Evolutionary conservation across 2,797 vertebrate species (phyloP).

Genomic region (Lithobates sylvaticus): DNA sequence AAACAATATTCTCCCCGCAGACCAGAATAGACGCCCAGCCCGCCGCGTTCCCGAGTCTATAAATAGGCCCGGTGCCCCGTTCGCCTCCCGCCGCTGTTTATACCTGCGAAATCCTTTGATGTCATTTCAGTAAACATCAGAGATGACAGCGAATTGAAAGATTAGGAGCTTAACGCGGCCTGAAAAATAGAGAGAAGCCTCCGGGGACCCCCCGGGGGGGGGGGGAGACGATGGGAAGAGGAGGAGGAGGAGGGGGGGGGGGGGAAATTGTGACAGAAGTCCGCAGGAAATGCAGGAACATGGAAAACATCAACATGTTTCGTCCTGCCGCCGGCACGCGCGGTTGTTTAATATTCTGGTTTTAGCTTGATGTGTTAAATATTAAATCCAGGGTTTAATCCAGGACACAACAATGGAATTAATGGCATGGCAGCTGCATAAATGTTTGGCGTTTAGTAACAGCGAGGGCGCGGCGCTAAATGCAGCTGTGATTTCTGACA

Average conservation of each 20-base stretch:
- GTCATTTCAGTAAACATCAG: slow-evolving; percentile 32
- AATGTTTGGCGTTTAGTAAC: too few species aligned
- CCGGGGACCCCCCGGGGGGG: too few species aligned
- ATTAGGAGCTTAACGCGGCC: neutral
- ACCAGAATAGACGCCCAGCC: neutral
- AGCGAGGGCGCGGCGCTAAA: too few species aligned
- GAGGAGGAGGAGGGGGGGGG: neutral
- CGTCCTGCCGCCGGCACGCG: too few species aligned
- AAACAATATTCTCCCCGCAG: neutral
- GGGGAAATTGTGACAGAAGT: neutral
- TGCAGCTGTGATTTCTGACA: too few species aligned
- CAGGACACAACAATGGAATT: neutral
- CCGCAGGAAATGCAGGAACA: neutral
- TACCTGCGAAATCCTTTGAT: slow-evolving; percentile 32
- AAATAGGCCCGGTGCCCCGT: slow-evolving; percentile 15
- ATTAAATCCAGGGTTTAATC: slow-evolving; percentile 14
- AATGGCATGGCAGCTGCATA: neutral
- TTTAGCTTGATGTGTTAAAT: neutral
- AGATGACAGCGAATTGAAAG: neutral
- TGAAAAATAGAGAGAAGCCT: neutral
- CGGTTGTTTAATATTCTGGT: neutral
- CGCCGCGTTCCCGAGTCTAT: slow-evolving; percentile 6
- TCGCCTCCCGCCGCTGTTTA: slow-evolving; percentile 19
- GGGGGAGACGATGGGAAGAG: too few species aligned
- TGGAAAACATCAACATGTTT: neutral